phyloP scores from a whole-genome alignment of 2,888 invertebrate species.

The Byasa hedistus region DNA sequence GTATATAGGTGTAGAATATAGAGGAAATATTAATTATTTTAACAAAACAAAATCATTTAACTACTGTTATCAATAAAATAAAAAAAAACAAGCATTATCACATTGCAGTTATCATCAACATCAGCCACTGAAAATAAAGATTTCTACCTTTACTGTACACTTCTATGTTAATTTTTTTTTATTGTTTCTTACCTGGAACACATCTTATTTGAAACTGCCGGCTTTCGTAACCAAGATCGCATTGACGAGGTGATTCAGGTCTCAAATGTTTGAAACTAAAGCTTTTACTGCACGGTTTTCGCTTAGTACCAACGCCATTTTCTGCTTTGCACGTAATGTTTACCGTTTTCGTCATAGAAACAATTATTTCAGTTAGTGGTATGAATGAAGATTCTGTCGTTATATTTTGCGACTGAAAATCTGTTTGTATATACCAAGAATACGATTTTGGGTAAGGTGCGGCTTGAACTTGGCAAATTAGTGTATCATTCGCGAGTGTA shows the following conservation, averaged over 20 bases:
- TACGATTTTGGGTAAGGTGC: constrained; percentile 64
- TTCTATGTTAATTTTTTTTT: no score
- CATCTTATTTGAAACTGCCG: constrained; percentile 72
- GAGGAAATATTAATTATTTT: no score
- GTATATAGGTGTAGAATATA: no score
- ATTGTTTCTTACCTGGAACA: constrained; percentile 56
- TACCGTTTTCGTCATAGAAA: constrained; percentile 56
- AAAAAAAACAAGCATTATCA: no score
- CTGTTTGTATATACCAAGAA: constrained; percentile 68
- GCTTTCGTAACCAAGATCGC: constrained; percentile 67
- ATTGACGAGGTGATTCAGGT: constrained; percentile 65
- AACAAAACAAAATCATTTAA: no score
- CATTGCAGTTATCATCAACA: no score
- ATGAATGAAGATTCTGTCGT: constrained; percentile 66
- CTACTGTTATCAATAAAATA: no score
- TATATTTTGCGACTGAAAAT: constrained; percentile 62
- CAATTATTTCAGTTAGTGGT: constrained; percentile 64
- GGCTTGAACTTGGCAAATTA: constrained; percentile 62
- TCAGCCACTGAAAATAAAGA: no score
- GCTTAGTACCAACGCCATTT: constrained; percentile 67
- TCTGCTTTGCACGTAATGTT: constrained; percentile 66
- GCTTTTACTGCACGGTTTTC: constrained; percentile 56
- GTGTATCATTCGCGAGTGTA: constrained; percentile 59
- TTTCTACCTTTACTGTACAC: no score
- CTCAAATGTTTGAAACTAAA: constrained; percentile 64